Percentiles rank a stretch among this genome's conserved stretches.
Conservation (phyloP, 2,113 vertebrate species). For the Otolemur garnettii region DNA sequence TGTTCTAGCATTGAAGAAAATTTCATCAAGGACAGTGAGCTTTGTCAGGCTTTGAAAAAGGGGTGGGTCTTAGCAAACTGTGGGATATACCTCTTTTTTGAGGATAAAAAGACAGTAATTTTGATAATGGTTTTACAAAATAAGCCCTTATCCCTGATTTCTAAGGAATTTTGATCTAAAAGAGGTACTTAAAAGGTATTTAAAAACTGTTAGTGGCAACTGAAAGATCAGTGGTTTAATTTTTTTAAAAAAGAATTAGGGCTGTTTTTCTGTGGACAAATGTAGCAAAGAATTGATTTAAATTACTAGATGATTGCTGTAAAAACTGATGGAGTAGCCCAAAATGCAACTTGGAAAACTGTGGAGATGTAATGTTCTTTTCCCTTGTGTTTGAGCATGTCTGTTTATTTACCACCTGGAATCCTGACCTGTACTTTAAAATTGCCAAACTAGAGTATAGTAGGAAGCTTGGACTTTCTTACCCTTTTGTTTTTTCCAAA, state of each 20-base stretch:
- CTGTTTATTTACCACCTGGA: background rate
- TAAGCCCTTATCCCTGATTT: conserved; percentile 52
- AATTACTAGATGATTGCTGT: conserved; percentile 37
- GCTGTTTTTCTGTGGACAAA: conserved; percentile 2
- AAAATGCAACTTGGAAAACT: conserved; percentile 25
- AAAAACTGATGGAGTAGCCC: background rate
- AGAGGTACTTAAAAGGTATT: conserved; percentile 47
- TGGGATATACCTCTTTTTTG: background rate
- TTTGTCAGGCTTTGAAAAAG: conserved; percentile 49
- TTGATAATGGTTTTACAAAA: conserved; percentile 31
- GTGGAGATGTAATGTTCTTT: background rate
- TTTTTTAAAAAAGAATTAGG: background rate
- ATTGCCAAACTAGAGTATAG: background rate
- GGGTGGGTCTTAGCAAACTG: background rate
- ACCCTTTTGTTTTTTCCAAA: background rate
- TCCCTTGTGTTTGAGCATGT: background rate
- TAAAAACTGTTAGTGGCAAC: conserved; percentile 43
- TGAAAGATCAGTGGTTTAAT: conserved; percentile 1
- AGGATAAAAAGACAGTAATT: conserved; percentile 16
- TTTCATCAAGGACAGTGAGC: background rate
- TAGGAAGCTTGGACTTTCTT: background rate
- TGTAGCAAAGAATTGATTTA: conserved; percentile 44
- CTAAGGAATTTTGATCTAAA: conserved; percentile 62
- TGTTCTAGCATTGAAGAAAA: conserved; percentile 9
- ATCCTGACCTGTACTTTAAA: background rate